phyloP scores from a whole-genome alignment of 1,140 invertebrate genomes.

The Metaphire vulgaris region DNA sequence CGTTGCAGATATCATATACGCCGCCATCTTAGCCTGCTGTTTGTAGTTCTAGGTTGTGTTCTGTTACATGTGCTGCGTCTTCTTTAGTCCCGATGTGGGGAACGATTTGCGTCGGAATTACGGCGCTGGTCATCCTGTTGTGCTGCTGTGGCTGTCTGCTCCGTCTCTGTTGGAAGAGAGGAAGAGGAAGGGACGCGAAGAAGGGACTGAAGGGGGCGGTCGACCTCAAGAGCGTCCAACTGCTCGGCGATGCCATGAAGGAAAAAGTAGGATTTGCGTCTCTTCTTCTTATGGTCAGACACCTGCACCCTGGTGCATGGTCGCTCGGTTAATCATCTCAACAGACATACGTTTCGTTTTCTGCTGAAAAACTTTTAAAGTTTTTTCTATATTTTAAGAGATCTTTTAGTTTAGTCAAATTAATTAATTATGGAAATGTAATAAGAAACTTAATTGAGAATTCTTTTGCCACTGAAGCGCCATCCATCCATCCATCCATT shows the following conservation, averaged over 20 bases:
- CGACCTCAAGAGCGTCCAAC: conserved; percentile 89
- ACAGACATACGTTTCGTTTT: too few species aligned
- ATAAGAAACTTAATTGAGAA: too few species aligned
- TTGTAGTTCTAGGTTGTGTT: too few species aligned
- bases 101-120: conserved; percentile 44
- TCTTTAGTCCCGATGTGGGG: conserved; percentile 52
- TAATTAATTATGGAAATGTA: too few species aligned
- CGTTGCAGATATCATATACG: too few species aligned
- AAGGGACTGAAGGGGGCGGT: conserved; percentile 89
- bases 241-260: conserved; percentile 86
- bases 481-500: too few species aligned
- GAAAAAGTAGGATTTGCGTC: conserved; percentile 90
- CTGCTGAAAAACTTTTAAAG: too few species aligned
- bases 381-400: too few species aligned
- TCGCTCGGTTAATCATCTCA: not conserved
- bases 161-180: conserved; percentile 86
- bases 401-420: not conserved
- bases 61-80: too few species aligned
- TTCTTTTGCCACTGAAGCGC: too few species aligned
- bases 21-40: too few species aligned
- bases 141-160: conserved; percentile 89
- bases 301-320: conserved; percentile 59
- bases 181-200: conserved; percentile 71
- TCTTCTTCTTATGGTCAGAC: conserved; percentile 90
- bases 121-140: conserved; percentile 63